Percentiles rank a stretch among this genome's conserved stretches.
Evolutionary conservation across 2,797 vertebrate species (phyloP).

Genomic region (Labeo calbasu): DNA sequence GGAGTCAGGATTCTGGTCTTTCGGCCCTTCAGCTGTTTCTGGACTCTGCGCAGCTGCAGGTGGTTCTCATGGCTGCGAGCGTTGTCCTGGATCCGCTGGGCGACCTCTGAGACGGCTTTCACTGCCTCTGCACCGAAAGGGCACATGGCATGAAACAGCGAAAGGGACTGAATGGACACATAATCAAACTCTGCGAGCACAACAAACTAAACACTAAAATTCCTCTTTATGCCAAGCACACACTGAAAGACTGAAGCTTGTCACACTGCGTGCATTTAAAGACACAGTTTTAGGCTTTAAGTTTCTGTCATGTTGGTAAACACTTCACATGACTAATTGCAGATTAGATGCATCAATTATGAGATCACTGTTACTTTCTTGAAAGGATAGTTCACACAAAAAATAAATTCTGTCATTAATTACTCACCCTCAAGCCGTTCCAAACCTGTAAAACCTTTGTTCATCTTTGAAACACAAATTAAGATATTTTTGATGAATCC

Average conservation of each 20-base stretch:
- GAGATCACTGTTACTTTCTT: background rate
- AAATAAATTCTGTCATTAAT: no score
- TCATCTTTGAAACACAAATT: no score
- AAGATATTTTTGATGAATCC: no score
- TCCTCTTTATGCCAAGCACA: constrained; percentile 15
- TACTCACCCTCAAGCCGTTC: no score
- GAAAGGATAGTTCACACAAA: no score
- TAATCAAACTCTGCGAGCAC: constrained; percentile 20
- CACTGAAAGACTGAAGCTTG: background rate
- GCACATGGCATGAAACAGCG: constrained; percentile 32
- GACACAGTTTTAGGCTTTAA: background rate
- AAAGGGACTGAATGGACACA: constrained; percentile 14
- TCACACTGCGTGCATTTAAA: background rate
- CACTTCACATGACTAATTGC: background rate
- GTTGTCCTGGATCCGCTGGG: constrained; percentile 78
- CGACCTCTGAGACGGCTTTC: constrained; percentile 69
- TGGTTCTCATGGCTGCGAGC: constrained; percentile 83
- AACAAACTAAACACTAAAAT: constrained; percentile 10
- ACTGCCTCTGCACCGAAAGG: constrained; percentile 62
- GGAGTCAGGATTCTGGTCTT: constrained; percentile 86
- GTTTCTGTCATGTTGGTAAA: constrained; percentile 3
- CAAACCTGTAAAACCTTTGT: no score
- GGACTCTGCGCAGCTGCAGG: constrained; percentile 86
- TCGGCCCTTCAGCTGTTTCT: constrained; percentile 87
- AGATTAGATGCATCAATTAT: background rate